A percentile compares a stretch with the other conserved stretches of the same genome.
Conservation (phyloP, 2,888 invertebrate species). For the Rhamphomyia laevipes region DNA sequence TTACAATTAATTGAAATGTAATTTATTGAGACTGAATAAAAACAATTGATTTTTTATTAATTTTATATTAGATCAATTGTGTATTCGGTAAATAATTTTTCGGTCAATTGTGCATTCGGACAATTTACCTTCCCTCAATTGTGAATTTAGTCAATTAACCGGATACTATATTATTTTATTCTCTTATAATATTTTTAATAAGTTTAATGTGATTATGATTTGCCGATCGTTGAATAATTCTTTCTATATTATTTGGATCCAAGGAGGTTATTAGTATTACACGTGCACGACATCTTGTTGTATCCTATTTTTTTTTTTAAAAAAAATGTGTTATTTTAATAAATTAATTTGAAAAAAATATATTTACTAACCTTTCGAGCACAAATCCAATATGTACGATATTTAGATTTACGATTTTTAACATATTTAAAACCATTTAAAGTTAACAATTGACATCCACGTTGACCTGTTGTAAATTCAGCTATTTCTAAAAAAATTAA, state of each 20-base stretch:
- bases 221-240: slow-evolving; percentile 29
- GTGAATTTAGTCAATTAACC: too few relatives aligned
- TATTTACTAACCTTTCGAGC: slow-evolving; percentile 28
- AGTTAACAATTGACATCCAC: slow-evolving; percentile 30
- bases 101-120: too few relatives aligned
- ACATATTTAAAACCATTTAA: slow-evolving; percentile 31
- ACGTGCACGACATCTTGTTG: slow-evolving; percentile 30
- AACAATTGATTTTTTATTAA: too few relatives aligned
- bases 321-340: not conserved
- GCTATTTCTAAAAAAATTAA: slow-evolving; percentile 15
- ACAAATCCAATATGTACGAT: slow-evolving; percentile 37
- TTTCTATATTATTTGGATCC: slow-evolving; percentile 24
- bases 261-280: slow-evolving; percentile 30
- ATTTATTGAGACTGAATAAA: too few relatives aligned
- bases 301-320: slow-evolving; percentile 25
- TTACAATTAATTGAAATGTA: too few relatives aligned
- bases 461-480: slow-evolving; percentile 33
- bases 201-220: slow-evolving; percentile 25
- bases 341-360: not conserved
- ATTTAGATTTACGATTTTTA: slow-evolving; percentile 32
- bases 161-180: too few relatives aligned
- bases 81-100: too few relatives aligned
- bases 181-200: too few relatives aligned
- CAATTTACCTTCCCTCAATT: too few relatives aligned
- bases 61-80: too few relatives aligned